Evolutionary conservation across 1,140 invertebrate genomes (phyloP).

Genomic region (Microvelia longipes): DNA sequence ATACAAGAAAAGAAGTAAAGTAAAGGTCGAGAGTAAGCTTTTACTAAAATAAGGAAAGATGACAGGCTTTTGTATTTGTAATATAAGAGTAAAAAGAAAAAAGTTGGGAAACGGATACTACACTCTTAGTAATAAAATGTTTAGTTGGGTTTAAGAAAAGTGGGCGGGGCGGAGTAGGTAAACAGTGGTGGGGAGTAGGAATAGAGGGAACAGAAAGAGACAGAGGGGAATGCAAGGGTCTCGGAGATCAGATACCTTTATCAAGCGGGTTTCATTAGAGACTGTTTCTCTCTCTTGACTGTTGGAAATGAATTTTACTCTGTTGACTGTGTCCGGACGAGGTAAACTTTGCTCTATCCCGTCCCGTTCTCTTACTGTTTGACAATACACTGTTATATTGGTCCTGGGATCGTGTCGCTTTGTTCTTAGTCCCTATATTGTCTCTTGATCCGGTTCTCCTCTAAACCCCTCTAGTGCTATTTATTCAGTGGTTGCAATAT

Average conservation of each 20-base stretch:
- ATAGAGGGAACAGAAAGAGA: too few relatives aligned
- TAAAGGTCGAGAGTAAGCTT: too few relatives aligned
- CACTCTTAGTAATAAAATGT: background rate
- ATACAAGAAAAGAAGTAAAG: too few relatives aligned
- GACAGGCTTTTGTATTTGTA: too few relatives aligned
- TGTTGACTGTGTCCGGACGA: background rate
- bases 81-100: too few relatives aligned
- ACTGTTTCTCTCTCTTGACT: background rate
- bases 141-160: background rate
- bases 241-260: background rate
- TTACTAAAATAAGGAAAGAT: too few relatives aligned
- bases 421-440: background rate
- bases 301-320: background rate
- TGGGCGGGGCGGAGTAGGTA: background rate
- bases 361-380: background rate
- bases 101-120: background rate
- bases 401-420: background rate
- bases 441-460: background rate
- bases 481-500: background rate
- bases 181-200: background rate
- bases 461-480: background rate
- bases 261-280: background rate
- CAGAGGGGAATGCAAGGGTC: too few relatives aligned
- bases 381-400: background rate
- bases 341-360: too few relatives aligned